phyloP scores from a whole-genome alignment of 2,113 vertebrate species.

The Malurus melanocephalus region DNA sequence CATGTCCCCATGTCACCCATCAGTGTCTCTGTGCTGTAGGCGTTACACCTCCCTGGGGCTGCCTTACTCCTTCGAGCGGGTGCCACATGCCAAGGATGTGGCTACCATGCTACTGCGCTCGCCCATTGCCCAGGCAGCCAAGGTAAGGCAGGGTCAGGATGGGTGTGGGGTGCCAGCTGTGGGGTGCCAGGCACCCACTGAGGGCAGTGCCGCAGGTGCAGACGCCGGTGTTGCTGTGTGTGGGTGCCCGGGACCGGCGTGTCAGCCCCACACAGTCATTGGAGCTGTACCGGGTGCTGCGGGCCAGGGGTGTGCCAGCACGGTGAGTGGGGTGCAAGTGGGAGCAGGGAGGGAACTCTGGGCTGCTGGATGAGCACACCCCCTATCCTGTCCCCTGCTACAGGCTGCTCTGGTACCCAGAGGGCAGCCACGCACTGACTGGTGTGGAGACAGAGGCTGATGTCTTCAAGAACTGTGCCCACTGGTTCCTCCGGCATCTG shows the following conservation, averaged over 20 bases:
- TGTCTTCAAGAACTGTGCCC: constrained; percentile 75
- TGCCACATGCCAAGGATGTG: constrained; percentile 72
- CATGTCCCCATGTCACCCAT: not conserved
- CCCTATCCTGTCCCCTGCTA: too few relatives aligned
- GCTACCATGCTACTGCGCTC: constrained; percentile 77
- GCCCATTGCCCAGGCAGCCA: constrained; percentile 71
- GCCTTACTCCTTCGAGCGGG: constrained; percentile 74
- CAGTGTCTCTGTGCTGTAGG: constrained; percentile 27
- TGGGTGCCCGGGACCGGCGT: constrained; percentile 76
- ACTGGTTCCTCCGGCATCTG: constrained; percentile 77
- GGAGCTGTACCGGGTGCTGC: constrained; percentile 81
- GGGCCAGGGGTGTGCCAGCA: constrained; percentile 70
- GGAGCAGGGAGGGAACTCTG: not conserved
- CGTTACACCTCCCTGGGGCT: constrained; percentile 77
- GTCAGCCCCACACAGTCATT: constrained; percentile 81
- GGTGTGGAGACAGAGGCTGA: constrained; percentile 71
- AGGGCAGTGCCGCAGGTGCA: constrained; percentile 61
- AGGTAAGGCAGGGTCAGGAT: constrained; percentile 48
- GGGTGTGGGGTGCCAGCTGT: rapidly evolving
- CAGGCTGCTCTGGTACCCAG: constrained; percentile 83
- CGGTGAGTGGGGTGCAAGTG: constrained; percentile 50
- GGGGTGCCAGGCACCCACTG: rapidly evolving
- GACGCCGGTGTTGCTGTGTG: constrained; percentile 75
- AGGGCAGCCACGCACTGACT: constrained; percentile 73
- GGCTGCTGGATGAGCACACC: not conserved